Percentiles rank a stretch among this genome's conserved stretches.
These are phyloP conservation scores for Tiphia femorata DNA, from an alignment of 2,888 invertebrate species.

Conservation along the genomic window DNA sequence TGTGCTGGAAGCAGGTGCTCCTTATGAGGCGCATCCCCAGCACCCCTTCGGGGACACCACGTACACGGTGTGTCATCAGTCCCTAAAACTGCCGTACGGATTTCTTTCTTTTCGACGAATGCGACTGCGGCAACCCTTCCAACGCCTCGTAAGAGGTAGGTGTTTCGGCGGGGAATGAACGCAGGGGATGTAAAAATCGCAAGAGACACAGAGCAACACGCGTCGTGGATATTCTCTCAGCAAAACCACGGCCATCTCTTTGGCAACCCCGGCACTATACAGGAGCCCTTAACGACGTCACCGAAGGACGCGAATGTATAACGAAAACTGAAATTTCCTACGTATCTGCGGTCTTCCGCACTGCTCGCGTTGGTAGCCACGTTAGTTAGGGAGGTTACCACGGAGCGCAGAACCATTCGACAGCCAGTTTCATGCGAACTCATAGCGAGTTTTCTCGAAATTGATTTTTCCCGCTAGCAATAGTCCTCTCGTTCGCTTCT, in stretches of 20 bases:
- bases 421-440: constrained; percentile 41
- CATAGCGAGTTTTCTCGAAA: constrained; percentile 42
- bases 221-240: too few relatives aligned
- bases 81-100: constrained; percentile 20
- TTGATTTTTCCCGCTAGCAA: constrained; percentile 46
- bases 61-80: background rate
- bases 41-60: constrained; percentile 23
- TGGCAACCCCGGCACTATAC: constrained; percentile 1
- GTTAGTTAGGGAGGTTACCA: constrained; percentile 20
- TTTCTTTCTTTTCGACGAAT: constrained; percentile 19
- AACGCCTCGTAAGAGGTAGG: too few relatives aligned
- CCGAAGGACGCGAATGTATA: constrained; percentile 17
- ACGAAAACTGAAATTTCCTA: constrained; percentile 37
- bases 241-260: too few relatives aligned
- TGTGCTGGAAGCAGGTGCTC: constrained; percentile 37
- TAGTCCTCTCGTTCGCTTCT: constrained; percentile 23
- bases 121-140: too few relatives aligned
- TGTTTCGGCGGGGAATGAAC: too few relatives aligned
- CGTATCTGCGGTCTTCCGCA: too few relatives aligned
- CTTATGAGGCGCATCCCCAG: constrained; percentile 32
- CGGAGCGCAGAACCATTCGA: constrained; percentile 22
- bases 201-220: too few relatives aligned
- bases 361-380: too few relatives aligned
- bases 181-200: too few relatives aligned
- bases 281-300: constrained; percentile 26